Conservation (phyloP, 2,888 invertebrate species). For the Limnephilus marmoratus region DNA sequence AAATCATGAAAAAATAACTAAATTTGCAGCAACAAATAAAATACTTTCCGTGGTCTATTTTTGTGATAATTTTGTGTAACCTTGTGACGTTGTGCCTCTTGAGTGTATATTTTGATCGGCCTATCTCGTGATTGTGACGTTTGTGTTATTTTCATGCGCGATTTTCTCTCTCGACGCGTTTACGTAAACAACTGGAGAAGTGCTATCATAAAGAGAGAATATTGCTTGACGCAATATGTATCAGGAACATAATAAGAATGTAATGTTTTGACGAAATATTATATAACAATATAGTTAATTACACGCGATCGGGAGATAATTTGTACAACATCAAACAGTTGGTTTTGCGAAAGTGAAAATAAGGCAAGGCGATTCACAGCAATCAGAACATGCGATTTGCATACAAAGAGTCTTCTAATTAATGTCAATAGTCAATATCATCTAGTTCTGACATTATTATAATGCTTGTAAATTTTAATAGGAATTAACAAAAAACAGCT, state of each 20-base stretch:
- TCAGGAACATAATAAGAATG: not conserved
- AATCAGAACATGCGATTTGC: not conserved
- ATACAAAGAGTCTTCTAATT: not conserved
- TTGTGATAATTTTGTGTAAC: not conserved
- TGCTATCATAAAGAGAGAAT: not conserved
- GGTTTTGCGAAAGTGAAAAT: not conserved
- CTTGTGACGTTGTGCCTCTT: not conserved
- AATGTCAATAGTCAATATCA: not conserved
- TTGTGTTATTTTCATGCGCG: not conserved
- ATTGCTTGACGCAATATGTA: not conserved
- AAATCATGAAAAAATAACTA: not conserved
- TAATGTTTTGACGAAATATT: not conserved
- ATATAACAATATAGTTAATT: not conserved
- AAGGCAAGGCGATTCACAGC: not conserved
- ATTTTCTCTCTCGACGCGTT: not conserved
- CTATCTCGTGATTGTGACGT: not conserved
- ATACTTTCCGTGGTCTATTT: not conserved
- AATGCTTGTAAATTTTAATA: not conserved
- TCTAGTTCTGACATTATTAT: not conserved
- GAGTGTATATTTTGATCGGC: not conserved
- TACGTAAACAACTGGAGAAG: not conserved
- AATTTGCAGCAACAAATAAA: not conserved
- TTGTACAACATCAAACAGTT: not conserved
- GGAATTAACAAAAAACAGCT: not conserved
- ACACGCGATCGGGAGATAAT: not conserved